A percentile compares a stretch with the other conserved stretches of the same genome.
phyloP scores from a whole-genome alignment of 2,113 vertebrate species.

The Cyprinodon brontotheroides region DNA sequence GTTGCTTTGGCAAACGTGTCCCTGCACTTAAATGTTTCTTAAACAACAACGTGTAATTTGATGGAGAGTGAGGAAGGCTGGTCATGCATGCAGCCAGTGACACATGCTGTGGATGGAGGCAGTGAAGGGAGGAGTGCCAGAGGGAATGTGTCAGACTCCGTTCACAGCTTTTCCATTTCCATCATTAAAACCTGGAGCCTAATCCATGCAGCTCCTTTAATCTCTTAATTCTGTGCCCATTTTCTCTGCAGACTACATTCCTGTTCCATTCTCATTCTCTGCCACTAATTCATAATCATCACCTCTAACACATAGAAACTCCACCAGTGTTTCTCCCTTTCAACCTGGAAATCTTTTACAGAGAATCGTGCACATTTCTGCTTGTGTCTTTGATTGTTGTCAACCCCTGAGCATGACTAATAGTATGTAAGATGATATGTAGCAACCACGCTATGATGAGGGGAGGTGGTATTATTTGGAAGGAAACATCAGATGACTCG shows the following conservation, averaged over 20 bases:
- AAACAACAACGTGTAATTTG: conserved; percentile 52
- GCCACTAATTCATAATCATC: conserved; percentile 46
- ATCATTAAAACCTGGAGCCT: conserved; percentile 78
- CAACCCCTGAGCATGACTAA: conserved; percentile 36
- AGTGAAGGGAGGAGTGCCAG: conserved; percentile 42
- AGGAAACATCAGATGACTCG: conserved; percentile 57
- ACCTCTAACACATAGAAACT: conserved; percentile 3
- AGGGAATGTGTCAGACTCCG: conserved; percentile 54
- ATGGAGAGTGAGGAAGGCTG: conserved; percentile 39
- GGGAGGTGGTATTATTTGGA: conserved; percentile 29
- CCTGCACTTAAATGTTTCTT: conserved; percentile 32
- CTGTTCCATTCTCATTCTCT: conserved; percentile 29
- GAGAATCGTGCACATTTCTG: conserved; percentile 6
- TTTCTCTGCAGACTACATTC: conserved; percentile 48
- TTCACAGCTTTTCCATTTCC: conserved; percentile 74
- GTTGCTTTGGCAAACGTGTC: conserved; percentile 3
- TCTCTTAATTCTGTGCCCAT: conserved; percentile 73
- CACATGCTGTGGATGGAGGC: conserved; percentile 48
- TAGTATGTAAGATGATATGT: conserved; percentile 52
- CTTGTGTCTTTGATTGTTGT: conserved; percentile 13
- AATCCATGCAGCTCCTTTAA: conserved; percentile 78
- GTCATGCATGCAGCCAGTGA: conserved; percentile 55
- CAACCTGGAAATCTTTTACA: conserved; percentile 38
- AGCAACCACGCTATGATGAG: conserved; percentile 35
- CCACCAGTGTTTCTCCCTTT: conserved; percentile 41